Evolutionary conservation across 1,140 invertebrate species (phyloP).

Genomic region (Cepaea nemoralis): DNA sequence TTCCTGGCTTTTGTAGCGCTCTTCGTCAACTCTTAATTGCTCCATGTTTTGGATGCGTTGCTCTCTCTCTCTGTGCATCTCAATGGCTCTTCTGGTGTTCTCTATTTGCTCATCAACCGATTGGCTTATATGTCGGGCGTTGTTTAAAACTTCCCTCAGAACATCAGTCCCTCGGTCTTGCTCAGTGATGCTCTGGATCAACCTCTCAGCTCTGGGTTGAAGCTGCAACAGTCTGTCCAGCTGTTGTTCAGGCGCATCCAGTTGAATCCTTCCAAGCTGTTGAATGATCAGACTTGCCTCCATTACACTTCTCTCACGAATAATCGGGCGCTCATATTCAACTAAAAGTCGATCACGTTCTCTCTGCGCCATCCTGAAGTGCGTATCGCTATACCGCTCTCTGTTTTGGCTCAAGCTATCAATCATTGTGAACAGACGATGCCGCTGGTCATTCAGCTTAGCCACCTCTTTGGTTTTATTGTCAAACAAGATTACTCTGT

Average conservation of each 20-base stretch:
- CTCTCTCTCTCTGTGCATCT: neutral
- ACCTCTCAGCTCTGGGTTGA: neutral
- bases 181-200: neutral
- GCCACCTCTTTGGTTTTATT: neutral
- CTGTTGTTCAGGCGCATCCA: neutral
- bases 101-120: neutral
- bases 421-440: neutral
- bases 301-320: neutral
- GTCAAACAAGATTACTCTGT: conserved; percentile 11
- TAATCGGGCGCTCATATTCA: neutral
- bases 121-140: neutral
- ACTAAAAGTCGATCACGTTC: neutral
- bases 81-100: neutral
- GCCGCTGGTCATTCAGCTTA: neutral
- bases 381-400: neutral
- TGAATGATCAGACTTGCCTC: neutral
- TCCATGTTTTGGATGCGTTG: neutral
- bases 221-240: neutral
- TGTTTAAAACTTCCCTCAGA: neutral
- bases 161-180: neutral
- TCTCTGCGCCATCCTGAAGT: neutral
- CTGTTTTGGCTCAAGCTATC: neutral
- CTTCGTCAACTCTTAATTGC: neutral
- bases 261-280: neutral
- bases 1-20: too few species aligned